These are phyloP conservation scores for Lepidostoma basale DNA, from an alignment of 1,140 invertebrate genomes.

Conservation along the genomic window DNA sequence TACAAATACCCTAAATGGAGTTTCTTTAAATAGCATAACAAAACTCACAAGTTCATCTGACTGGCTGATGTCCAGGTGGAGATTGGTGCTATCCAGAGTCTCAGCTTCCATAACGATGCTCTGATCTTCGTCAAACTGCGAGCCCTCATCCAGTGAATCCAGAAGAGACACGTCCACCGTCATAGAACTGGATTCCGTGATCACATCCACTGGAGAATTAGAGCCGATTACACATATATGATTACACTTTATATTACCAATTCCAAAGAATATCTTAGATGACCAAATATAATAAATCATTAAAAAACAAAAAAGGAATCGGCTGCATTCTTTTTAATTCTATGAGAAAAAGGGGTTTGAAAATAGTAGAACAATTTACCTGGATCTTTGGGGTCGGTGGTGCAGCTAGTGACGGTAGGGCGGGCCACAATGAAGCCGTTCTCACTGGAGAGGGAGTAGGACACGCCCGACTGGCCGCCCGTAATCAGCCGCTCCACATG, in stretches of 20 bases:
- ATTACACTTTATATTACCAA: too few species aligned
- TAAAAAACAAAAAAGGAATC: too few species aligned
- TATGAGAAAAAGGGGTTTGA: background rate
- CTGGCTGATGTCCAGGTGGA: conserved; percentile 30
- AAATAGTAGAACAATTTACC: background rate
- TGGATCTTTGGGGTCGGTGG: conserved; percentile 13
- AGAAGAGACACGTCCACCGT: conserved; percentile 29
- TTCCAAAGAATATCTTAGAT: too few species aligned
- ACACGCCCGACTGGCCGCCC: conserved; percentile 33
- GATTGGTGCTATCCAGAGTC: conserved; percentile 17
- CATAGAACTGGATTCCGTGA: conserved; percentile 18
- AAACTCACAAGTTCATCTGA: conserved; percentile 33
- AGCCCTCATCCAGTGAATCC: conserved; percentile 33
- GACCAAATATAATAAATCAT: too few species aligned
- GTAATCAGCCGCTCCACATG: conserved; percentile 38
- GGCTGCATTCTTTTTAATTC: too few species aligned
- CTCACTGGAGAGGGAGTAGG: conserved; percentile 40
- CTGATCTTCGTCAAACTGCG: conserved; percentile 33
- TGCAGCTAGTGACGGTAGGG: conserved; percentile 21
- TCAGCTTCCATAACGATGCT: conserved; percentile 28
- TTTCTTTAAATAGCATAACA: background rate
- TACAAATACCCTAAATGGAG: too few species aligned
- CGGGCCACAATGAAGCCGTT: conserved; percentile 43
- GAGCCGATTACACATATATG: too few species aligned
- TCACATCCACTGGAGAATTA: conserved; percentile 7